A percentile compares a stretch with the other conserved stretches of the same genome.
Evolutionary conservation across 2,797 vertebrate genomes (phyloP).

Genomic region (Sardinella longiceps): DNA sequence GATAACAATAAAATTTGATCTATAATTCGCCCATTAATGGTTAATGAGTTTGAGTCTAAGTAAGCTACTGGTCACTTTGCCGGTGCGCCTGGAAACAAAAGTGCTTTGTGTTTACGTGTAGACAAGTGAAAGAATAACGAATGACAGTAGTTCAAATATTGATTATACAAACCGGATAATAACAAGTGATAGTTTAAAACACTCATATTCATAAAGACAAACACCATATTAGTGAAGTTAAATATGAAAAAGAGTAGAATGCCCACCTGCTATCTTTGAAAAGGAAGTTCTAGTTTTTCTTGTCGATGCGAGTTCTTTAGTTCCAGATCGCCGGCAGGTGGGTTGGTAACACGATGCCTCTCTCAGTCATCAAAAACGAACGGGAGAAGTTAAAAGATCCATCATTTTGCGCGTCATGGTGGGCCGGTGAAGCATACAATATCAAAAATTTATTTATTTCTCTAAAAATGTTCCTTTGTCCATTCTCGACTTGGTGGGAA

Average conservation of each 20-base stretch:
- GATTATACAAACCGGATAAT: not conserved
- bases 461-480: not conserved
- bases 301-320: not conserved
- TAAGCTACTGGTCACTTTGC: not conserved
- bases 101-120: not conserved
- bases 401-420: not conserved
- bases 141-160: not conserved
- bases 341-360: constrained; percentile 9
- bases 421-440: not conserved
- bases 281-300: not conserved
- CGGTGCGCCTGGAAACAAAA: not conserved
- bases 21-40: too few relatives aligned
- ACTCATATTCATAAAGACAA: too few relatives aligned
- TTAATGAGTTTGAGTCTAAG: too few relatives aligned
- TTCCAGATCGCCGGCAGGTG: constrained; percentile 7
- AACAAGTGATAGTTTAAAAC: not conserved
- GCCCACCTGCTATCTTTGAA: not conserved
- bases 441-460: not conserved
- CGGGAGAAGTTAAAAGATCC: not conserved
- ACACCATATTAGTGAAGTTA: not conserved
- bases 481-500: not conserved
- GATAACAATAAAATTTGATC: too few relatives aligned
- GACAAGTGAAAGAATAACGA: not conserved
- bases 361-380: constrained; percentile 13
- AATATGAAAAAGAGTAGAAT: not conserved